Conservation (phyloP, 1,140 invertebrate species). For the Camponotus vicinus region DNA sequence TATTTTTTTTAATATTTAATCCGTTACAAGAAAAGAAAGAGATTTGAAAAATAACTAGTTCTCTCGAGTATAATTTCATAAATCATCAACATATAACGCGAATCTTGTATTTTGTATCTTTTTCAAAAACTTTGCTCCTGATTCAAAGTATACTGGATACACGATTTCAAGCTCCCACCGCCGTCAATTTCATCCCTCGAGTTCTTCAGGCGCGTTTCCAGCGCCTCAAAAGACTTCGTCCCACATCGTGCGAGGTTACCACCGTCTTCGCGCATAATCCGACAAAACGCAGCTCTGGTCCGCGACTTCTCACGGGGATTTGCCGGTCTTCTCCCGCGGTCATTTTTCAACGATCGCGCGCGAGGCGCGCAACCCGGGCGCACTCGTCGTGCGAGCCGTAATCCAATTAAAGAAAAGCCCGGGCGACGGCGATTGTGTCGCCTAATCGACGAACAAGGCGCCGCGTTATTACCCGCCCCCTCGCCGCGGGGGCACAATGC, state of each 20-base stretch:
- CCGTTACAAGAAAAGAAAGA: background rate
- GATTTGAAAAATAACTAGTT: background rate
- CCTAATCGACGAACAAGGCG: constrained; percentile 76
- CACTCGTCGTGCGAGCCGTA: constrained; percentile 67
- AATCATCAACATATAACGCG: background rate
- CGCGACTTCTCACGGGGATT: constrained; percentile 72
- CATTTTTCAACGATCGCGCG: constrained; percentile 68
- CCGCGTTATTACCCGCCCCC: constrained; percentile 74
- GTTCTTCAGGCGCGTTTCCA: constrained; percentile 9
- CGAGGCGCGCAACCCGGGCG: constrained; percentile 28
- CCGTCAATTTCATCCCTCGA: constrained; percentile 27
- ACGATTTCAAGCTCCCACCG: background rate
- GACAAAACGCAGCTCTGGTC: constrained; percentile 34
- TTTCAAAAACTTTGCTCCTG: background rate
- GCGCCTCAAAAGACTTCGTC: constrained; percentile 20
- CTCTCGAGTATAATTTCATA: background rate
- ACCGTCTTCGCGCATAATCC: constrained; percentile 41
- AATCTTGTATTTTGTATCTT: background rate
- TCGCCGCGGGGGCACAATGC: constrained; percentile 64
- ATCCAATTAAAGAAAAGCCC: constrained; percentile 75
- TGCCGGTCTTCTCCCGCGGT: constrained; percentile 62
- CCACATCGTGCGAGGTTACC: constrained; percentile 1
- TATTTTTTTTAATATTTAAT: background rate
- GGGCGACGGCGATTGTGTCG: constrained; percentile 69
- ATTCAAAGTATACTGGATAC: too few relatives aligned